phyloP scores from a whole-genome alignment of 1,140 invertebrate genomes.

The Ostrea denselamellosa region DNA sequence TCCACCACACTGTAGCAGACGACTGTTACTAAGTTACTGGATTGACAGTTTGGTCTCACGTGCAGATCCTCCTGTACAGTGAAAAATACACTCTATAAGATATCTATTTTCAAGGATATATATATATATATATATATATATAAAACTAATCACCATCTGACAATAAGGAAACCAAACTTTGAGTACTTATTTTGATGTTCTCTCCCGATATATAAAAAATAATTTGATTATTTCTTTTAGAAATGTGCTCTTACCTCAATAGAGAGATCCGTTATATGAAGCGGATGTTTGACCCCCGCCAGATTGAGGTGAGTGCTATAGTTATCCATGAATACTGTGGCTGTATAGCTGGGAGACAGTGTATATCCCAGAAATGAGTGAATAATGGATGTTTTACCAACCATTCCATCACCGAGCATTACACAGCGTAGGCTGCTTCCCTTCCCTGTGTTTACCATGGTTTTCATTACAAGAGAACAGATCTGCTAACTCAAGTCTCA shows the following conservation, averaged over 20 bases:
- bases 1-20: conserved; percentile 99
- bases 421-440: neutral
- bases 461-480: conserved; percentile 17
- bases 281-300: conserved; percentile 67
- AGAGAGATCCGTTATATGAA: conserved; percentile 72
- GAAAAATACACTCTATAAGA: neutral
- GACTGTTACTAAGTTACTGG: conserved; percentile 78
- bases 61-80: conserved; percentile 1
- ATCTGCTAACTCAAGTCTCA: conserved; percentile 14
- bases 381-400: conserved; percentile 83
- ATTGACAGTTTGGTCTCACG: conserved; percentile 26
- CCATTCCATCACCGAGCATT: conserved; percentile 89
- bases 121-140: too few relatives aligned
- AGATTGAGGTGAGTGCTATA: conserved; percentile 63
- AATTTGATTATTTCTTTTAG: neutral
- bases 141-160: too few relatives aligned
- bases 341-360: conserved; percentile 42
- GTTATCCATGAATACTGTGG: conserved; percentile 58
- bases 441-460: conserved; percentile 4
- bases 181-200: too few relatives aligned
- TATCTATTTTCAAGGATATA: neutral
- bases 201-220: too few relatives aligned
- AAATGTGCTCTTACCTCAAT: conserved; percentile 65
- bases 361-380: conserved; percentile 44
- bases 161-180: too few relatives aligned